Evolutionary conservation across 2,113 vertebrate genomes (phyloP).

Genomic region (Trinectes maculatus): DNA sequence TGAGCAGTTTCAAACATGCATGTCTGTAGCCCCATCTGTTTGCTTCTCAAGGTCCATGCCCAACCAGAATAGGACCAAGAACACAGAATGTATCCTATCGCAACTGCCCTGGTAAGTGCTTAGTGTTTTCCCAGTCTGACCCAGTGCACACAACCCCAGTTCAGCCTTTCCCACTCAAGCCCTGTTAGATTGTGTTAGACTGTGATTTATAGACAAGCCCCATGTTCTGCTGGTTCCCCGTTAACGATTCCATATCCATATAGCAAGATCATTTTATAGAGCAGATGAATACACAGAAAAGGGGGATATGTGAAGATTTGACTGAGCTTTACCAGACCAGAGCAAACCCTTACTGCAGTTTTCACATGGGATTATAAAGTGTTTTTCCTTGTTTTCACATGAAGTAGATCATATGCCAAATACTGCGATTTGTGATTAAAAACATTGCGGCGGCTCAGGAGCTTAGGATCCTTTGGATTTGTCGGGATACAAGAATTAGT

Average conservation of each 20-base stretch:
- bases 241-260: conserved; percentile 42
- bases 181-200: conserved; percentile 51
- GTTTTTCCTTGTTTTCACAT: conserved; percentile 38
- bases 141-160: conserved; percentile 65
- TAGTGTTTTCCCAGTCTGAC: conserved; percentile 71
- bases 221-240: conserved; percentile 52
- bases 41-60: conserved; percentile 82
- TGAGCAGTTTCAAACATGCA: conserved; percentile 63
- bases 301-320: conserved; percentile 39
- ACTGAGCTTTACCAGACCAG: conserved; percentile 33
- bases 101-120: conserved; percentile 81
- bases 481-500: conserved; percentile 65
- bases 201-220: conserved; percentile 46
- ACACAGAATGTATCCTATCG: conserved; percentile 80
- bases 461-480: conserved; percentile 71
- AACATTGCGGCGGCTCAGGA: conserved; percentile 52
- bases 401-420: conserved; percentile 58
- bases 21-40: conserved; percentile 78
- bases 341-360: conserved; percentile 17
- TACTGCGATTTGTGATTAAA: conserved; percentile 65
- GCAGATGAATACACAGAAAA: conserved; percentile 30
- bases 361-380: conserved; percentile 21
- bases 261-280: conserved; percentile 27
- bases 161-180: conserved; percentile 60
- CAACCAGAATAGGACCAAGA: conserved; percentile 80